Conservation (phyloP, 2,113 vertebrate genomes). For the Tylochromis polylepis region DNA sequence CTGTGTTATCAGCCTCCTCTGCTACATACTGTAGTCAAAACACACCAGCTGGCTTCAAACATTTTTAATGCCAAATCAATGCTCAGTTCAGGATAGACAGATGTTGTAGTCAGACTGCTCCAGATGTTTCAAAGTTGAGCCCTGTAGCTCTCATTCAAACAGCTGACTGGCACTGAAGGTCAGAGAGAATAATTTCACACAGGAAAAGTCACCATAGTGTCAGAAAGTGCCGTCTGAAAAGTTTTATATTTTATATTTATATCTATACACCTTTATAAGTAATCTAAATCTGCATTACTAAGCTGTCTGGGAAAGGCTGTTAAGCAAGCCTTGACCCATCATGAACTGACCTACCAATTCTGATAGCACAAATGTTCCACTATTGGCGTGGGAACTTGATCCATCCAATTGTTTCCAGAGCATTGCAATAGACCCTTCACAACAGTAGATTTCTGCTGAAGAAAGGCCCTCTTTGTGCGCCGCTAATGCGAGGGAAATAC, state of each 20-base stretch:
- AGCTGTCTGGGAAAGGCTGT: neutral
- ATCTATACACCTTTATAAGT: neutral
- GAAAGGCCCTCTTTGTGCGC: constrained; percentile 82
- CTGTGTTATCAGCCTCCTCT: neutral
- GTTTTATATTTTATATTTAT: neutral
- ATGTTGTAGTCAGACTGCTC: constrained; percentile 19
- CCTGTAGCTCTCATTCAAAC: neutral
- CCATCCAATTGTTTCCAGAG: constrained; percentile 82
- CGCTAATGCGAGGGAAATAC: constrained; percentile 83
- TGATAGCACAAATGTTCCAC: constrained; percentile 4
- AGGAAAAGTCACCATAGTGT: neutral
- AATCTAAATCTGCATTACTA: neutral
- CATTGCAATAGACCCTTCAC: constrained; percentile 72
- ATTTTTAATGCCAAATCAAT: neutral
- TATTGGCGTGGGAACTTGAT: constrained; percentile 85
- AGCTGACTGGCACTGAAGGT: constrained; percentile 13
- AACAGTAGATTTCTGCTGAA: constrained; percentile 74
- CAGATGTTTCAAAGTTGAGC: constrained; percentile 32
- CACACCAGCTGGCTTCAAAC: constrained; percentile 5
- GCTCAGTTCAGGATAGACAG: constrained; percentile 10
- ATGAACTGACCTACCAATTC: neutral
- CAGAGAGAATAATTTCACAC: neutral
- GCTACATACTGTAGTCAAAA: neutral
- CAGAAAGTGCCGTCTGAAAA: neutral
- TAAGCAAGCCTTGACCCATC: neutral